Percentiles rank a stretch among this genome's conserved stretches.
These are phyloP conservation scores for Agrotis segetum DNA, from an alignment of 2,888 invertebrate species.

Conservation along the genomic window DNA sequence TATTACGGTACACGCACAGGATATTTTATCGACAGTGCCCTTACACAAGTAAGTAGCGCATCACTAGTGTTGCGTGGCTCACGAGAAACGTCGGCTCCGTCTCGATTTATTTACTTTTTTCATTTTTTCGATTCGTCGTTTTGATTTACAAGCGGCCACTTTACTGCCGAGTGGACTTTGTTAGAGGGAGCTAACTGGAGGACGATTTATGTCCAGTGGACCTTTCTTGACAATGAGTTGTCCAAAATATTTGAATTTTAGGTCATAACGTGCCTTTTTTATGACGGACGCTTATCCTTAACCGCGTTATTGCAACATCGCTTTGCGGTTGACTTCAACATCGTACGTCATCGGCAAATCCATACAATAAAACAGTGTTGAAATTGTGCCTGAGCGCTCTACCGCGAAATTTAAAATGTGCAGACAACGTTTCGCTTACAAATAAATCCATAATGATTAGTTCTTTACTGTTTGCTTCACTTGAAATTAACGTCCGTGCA, in stretches of 20 bases:
- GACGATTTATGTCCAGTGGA: constrained; percentile 85
- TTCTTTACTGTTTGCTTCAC: constrained; percentile 34
- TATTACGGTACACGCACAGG: constrained; percentile 38
- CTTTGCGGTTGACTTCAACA: constrained; percentile 67
- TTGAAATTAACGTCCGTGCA: constrained; percentile 13
- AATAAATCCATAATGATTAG: constrained; percentile 51
- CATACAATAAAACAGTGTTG: constrained; percentile 63
- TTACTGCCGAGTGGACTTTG: constrained; percentile 89
- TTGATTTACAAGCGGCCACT: constrained; percentile 89
- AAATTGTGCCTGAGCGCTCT: constrained; percentile 53
- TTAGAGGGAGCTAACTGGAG: constrained; percentile 86
- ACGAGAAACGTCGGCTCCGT: constrained; percentile 80
- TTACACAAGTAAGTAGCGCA: constrained; percentile 60
- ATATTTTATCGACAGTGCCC: constrained; percentile 67
- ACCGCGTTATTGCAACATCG: constrained; percentile 76
- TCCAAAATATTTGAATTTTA: constrained; percentile 86
- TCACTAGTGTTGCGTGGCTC: constrained; percentile 76
- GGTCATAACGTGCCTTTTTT: constrained; percentile 81
- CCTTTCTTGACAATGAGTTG: constrained; percentile 82
- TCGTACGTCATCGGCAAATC: constrained; percentile 54
- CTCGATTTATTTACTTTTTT: constrained; percentile 82
- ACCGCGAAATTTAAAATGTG: constrained; percentile 68
- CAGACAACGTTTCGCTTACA: constrained; percentile 58
- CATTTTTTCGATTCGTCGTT: constrained; percentile 86
- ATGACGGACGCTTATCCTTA: constrained; percentile 68